Percentiles rank a stretch among this genome's conserved stretches.
These are phyloP conservation scores for Stigmatopora nigra DNA, from an alignment of 2,113 vertebrate genomes.

Conservation along the genomic window DNA sequence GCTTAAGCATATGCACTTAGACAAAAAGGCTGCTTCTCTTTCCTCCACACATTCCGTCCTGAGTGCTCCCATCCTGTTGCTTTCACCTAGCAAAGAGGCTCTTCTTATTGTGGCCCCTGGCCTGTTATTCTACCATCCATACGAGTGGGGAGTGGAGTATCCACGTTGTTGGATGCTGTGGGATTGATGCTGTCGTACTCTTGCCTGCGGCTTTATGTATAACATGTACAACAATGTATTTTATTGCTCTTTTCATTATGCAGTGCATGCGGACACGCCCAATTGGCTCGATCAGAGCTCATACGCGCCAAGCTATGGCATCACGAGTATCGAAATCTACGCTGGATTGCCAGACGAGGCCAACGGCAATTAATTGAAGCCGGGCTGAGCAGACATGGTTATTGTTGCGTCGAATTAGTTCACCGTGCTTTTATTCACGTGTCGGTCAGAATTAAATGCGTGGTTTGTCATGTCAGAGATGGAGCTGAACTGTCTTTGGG, in stretches of 20 bases:
- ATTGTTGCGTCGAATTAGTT: slow-evolving; percentile 1
- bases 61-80: slow-evolving; percentile 19
- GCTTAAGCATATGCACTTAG: slow-evolving; percentile 9
- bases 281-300: slow-evolving; percentile 18
- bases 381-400: neutral
- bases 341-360: slow-evolving; percentile 5
- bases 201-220: slow-evolving; percentile 21
- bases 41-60: slow-evolving; percentile 8
- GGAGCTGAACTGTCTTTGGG: neutral
- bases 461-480: neutral
- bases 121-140: slow-evolving; percentile 11
- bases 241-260: slow-evolving; percentile 4
- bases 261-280: slow-evolving; percentile 19
- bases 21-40: slow-evolving; percentile 16
- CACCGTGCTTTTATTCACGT: slow-evolving; percentile 3
- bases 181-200: neutral
- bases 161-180: slow-evolving; percentile 13
- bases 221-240: slow-evolving; percentile 9
- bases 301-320: slow-evolving; percentile 12
- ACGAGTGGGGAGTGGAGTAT: slow-evolving; percentile 16
- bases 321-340: slow-evolving; percentile 8
- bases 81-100: slow-evolving; percentile 11
- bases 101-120: slow-evolving; percentile 21
- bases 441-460: slow-evolving; percentile 6
- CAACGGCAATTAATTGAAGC: slow-evolving; percentile 4